These are phyloP conservation scores for Characodon lateralis DNA, from an alignment of 2,797 vertebrate species.

Conservation along the genomic window DNA sequence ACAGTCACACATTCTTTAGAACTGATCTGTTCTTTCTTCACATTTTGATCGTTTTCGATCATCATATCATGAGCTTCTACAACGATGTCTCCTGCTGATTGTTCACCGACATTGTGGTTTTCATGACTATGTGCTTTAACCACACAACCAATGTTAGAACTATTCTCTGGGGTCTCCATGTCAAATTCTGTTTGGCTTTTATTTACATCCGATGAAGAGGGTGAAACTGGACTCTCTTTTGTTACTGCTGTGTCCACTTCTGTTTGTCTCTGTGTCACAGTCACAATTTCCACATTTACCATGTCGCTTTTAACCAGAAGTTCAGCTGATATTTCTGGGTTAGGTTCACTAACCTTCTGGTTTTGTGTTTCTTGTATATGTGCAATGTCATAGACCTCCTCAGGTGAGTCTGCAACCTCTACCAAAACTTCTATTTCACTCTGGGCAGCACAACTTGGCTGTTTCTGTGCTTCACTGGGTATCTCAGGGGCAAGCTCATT, in stretches of 20 bases:
- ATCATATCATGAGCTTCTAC: slow-evolving; percentile 5
- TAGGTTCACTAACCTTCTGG: slow-evolving; percentile 13
- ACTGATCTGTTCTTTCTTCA: slow-evolving; percentile 11
- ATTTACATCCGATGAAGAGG: neutral
- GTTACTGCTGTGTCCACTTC: slow-evolving; percentile 10
- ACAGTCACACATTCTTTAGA: slow-evolving; percentile 5
- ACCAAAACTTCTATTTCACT: slow-evolving; percentile 18
- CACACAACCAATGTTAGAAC: neutral
- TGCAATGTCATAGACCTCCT: slow-evolving; percentile 1
- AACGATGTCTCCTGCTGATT: neutral
- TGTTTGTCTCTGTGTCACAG: slow-evolving; percentile 9
- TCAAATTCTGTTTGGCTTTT: slow-evolving; percentile 13
- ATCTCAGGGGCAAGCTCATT: slow-evolving; percentile 11
- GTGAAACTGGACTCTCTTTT: slow-evolving; percentile 8
- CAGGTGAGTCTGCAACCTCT: neutral
- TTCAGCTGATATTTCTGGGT: slow-evolving; percentile 10
- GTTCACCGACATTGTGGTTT: slow-evolving; percentile 8
- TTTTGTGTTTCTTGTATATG: slow-evolving; percentile 10
- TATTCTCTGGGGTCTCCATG: slow-evolving; percentile 9
- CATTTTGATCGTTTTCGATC: slow-evolving; percentile 14
- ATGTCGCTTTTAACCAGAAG: slow-evolving; percentile 5
- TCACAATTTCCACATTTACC: slow-evolving; percentile 6
- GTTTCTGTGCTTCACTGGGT: neutral
- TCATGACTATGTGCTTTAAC: slow-evolving; percentile 20
- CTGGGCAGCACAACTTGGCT: slow-evolving; percentile 5